Evolutionary conservation across 2,113 vertebrate species (phyloP).

Genomic region (Paramormyrops kingsleyae): DNA sequence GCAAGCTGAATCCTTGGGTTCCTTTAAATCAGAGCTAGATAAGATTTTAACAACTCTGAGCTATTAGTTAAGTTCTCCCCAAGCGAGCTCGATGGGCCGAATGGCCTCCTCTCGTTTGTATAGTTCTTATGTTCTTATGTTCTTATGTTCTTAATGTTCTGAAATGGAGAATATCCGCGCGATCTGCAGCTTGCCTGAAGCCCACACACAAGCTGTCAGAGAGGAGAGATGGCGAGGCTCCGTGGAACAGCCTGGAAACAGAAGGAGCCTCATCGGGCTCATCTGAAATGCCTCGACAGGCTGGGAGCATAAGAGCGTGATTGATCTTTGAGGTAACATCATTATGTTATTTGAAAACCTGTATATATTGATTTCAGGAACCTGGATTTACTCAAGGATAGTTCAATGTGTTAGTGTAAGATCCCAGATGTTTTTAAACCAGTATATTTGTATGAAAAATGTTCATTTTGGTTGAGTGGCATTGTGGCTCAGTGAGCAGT

Average conservation of each 20-base stretch:
- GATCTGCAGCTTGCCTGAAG: neutral
- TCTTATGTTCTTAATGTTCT: too few relatives aligned
- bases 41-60: too few relatives aligned
- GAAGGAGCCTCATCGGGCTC: neutral
- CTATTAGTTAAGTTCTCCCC: too few relatives aligned
- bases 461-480: neutral
- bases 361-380: neutral
- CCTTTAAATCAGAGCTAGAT: too few relatives aligned
- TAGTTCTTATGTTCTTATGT: too few relatives aligned
- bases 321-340: neutral
- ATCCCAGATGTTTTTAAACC: neutral
- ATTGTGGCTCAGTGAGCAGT: neutral
- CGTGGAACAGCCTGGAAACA: neutral
- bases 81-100: too few relatives aligned
- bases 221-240: neutral
- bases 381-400: neutral
- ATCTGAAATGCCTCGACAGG: neutral
- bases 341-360: neutral
- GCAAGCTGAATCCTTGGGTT: too few relatives aligned
- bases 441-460: neutral
- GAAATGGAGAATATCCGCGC: neutral
- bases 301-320: neutral
- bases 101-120: too few relatives aligned
- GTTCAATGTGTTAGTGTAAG: neutral
- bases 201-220: constrained; percentile 2